Percentiles rank a stretch among this genome's conserved stretches.
phyloP scores from a whole-genome alignment of 2,888 invertebrate species.

The Agelastica alni region DNA sequence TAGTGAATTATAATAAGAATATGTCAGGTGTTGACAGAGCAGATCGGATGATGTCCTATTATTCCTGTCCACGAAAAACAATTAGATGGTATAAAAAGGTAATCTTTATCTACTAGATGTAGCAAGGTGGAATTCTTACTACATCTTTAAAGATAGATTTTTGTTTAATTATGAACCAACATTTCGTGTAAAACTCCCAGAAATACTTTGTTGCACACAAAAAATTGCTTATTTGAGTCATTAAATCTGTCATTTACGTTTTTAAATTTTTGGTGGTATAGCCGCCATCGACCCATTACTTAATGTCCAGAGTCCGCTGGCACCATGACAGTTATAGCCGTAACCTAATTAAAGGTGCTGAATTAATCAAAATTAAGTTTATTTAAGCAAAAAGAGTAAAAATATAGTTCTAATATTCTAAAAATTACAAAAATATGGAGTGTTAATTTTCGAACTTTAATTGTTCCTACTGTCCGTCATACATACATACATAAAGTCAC shows the following conservation, averaged over 20 bases:
- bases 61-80: slow-evolving; percentile 44
- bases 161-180: slow-evolving; percentile 15
- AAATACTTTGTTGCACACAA: no score
- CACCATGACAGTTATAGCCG: background rate
- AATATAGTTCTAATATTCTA: background rate
- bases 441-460: background rate
- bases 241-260: background rate
- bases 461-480: no score
- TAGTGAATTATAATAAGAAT: slow-evolving; percentile 30
- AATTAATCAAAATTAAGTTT: background rate
- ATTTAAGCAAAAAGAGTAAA: background rate
- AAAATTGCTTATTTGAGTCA: background rate
- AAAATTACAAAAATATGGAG: background rate
- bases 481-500: no score
- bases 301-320: background rate
- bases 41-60: slow-evolving; percentile 45
- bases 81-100: slow-evolving; percentile 47
- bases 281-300: background rate
- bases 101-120: slow-evolving; percentile 38
- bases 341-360: no score
- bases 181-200: slow-evolving; percentile 9
- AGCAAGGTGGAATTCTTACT: slow-evolving; percentile 9
- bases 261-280: background rate
- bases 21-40: background rate
- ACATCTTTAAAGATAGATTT: slow-evolving; percentile 24